Evolutionary conservation across 2,888 invertebrate genomes (phyloP).

Genomic region (Scaptomyza cyrtandrae): DNA sequence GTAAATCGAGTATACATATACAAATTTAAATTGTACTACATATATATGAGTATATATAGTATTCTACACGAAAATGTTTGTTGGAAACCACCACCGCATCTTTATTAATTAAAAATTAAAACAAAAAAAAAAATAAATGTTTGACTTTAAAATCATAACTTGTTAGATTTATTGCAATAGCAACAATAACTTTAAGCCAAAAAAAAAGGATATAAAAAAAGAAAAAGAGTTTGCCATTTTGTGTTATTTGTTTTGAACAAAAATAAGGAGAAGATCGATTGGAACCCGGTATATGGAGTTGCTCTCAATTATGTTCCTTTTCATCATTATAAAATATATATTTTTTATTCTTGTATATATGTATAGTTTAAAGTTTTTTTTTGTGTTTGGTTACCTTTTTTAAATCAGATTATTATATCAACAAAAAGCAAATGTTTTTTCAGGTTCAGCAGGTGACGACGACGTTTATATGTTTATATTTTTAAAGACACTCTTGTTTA

Average conservation of each 20-base stretch:
- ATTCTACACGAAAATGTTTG: background rate
- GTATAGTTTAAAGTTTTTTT: too few species aligned
- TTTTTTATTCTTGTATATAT: background rate
- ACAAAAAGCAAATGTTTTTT: background rate
- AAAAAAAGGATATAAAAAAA: too few species aligned
- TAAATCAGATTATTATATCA: background rate
- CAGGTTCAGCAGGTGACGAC: background rate
- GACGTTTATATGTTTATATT: too few species aligned
- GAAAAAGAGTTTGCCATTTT: too few species aligned
- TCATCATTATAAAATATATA: background rate
- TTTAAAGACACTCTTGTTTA: background rate
- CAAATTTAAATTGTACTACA: conserved; percentile 39
- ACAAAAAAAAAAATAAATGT: background rate
- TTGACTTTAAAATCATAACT: background rate
- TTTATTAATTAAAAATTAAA: background rate
- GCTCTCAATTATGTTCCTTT: too few species aligned
- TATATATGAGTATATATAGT: conserved; percentile 16
- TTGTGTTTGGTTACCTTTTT: background rate
- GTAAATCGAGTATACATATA: conserved; percentile 45
- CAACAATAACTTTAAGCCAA: too few species aligned
- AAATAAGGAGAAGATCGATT: too few species aligned
- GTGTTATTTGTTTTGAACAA: too few species aligned
- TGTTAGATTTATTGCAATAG: too few species aligned
- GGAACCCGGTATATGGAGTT: too few species aligned
- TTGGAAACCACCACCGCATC: background rate